Evolutionary conservation across 2,888 invertebrate genomes (phyloP), one percentile per base, ranked within the genome.

Genomic region (Ecliptopera silaceata): DNA sequence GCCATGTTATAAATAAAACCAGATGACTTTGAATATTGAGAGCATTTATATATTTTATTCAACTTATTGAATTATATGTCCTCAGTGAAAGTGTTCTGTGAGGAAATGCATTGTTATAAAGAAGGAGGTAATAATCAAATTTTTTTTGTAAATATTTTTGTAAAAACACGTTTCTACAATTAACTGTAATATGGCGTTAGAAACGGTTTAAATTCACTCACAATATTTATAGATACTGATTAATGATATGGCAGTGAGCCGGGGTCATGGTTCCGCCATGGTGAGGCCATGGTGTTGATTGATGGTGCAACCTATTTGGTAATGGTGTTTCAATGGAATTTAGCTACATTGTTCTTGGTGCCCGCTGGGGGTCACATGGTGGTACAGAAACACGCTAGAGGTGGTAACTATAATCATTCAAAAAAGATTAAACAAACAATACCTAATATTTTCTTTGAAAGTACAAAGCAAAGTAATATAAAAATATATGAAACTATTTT

Each of bases 321-420:
- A 89, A 91, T 90, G 80, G 88, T 84, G 82, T 86, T 87, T 85
- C 88, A 84, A 89, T 89, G 86, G 84, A 86, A 90, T 90, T 66
- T 88, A 86, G 81, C 71, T 79, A 78, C 83, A 84, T 90, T 90
- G 88, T 90, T 88, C 88, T 84, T 81, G 69, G 70, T 82, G 81
- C 78, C 82, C 69, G 68, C 68, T 66, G 71, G 65, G 68, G 74
- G 72, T 75, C 72, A 71, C 56, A 57, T 34, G 34, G 18, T 12
- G 15, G 15, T 15, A 26, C 26, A 26, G 10, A 26, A 6, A 8
- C 15, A 36, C 11, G 22, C 13, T 22, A 4, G 26, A 46, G 10
- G 13, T 36, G 12, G 34, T 34, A 36, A 36, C 36, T 12, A 13
- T 4, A 15, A 36, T 11, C 2, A 31, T 31, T 31, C n/a, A 31